Base-by-base conservation (phyloP, 2,888 invertebrate genomes). In the Automeris io region DNA sequence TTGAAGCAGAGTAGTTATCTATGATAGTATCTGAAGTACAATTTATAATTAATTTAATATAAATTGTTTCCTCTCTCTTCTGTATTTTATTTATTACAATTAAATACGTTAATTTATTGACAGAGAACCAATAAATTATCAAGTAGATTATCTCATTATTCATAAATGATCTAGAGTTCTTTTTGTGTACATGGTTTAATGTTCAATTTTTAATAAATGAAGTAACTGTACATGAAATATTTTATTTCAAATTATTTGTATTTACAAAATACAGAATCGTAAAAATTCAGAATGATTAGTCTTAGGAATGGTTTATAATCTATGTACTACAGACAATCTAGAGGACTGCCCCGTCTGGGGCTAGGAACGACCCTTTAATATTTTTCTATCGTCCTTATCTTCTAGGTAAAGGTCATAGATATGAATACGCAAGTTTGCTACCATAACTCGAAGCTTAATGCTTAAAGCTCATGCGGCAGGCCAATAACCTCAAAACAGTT, bases 11-110 rank as follows among this genome's bases (percentile, higher is more conserved):
- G n/a, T n/a, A n/a, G 58, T 55, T 58, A 60, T 58, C 57, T 45
- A 50, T 24, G 44, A 46, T 47, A 63, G 73, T 73, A 76, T 73
- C 72, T 70, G 56, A 61, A 74, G 74, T 74, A 76, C 71, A 75
- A 70, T 37, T 62, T 51, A 49, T 50, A 51, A 40, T 42, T 44
- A 24, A 42, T 43, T 49, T 42, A 46, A 40, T 49, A 36, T 48
- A 16, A 24, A 35, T 42, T 47, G 18, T 41, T 39, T 37, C 29
- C 18, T 45, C 22, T 40, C 37, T 37, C 29, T 37, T 26, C 23
- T 38, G 35, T 21, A 39, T 33, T 35, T 37, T 45, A 45, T 47
- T 41, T 47, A 47, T 49, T 46, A 21, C 1, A 33, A 33, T 11
- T 9, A 19, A 33, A n/a, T 0, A 13, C 7, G n/a, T 36, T 16